phyloP scores from a whole-genome alignment of 2,888 invertebrate species.

The Drosophila basisetae region DNA sequence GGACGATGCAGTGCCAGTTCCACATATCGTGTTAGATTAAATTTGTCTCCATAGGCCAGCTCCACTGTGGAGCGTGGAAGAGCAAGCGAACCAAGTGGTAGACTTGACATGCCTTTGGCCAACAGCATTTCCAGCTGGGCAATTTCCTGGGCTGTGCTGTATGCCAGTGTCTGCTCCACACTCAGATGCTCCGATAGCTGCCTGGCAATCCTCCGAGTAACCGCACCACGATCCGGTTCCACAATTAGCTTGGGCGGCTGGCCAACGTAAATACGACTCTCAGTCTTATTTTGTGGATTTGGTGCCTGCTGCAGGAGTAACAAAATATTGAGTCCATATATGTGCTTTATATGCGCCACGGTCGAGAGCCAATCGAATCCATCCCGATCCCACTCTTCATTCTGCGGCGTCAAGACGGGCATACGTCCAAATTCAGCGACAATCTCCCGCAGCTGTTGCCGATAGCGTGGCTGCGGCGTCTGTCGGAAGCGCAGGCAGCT shows the following conservation, averaged over 20 bases:
- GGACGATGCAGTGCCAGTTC: conserved; percentile 66
- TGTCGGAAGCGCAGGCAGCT: conserved; percentile 71
- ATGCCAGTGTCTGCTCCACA: conserved; percentile 56
- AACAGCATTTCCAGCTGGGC: conserved; percentile 68
- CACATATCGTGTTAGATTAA: conserved; percentile 73
- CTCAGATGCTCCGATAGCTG: conserved; percentile 66
- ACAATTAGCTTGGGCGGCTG: conserved; percentile 68
- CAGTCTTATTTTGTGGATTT: conserved; percentile 60
- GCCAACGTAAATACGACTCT: conserved; percentile 73
- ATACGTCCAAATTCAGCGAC: conserved; percentile 76
- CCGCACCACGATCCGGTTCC: conserved; percentile 44
- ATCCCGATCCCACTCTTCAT: conserved; percentile 49
- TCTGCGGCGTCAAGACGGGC: conserved; percentile 65
- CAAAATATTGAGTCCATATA: conserved; percentile 80
- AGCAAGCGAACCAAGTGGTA: conserved; percentile 56
- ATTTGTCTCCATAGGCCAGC: conserved; percentile 53
- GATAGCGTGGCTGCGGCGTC: conserved; percentile 40
- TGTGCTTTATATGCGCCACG: conserved; percentile 74
- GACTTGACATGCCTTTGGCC: conserved; percentile 63
- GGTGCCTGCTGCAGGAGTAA: conserved; percentile 62
- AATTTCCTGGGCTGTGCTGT: conserved; percentile 66
- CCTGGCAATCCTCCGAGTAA: conserved; percentile 37
- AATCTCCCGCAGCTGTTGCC: conserved; percentile 60
- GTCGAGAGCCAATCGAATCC: conserved; percentile 78
- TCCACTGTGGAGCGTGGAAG: conserved; percentile 53